Base-by-base conservation (phyloP, 1,140 invertebrate species). In the Thereuonema tuberculata region DNA sequence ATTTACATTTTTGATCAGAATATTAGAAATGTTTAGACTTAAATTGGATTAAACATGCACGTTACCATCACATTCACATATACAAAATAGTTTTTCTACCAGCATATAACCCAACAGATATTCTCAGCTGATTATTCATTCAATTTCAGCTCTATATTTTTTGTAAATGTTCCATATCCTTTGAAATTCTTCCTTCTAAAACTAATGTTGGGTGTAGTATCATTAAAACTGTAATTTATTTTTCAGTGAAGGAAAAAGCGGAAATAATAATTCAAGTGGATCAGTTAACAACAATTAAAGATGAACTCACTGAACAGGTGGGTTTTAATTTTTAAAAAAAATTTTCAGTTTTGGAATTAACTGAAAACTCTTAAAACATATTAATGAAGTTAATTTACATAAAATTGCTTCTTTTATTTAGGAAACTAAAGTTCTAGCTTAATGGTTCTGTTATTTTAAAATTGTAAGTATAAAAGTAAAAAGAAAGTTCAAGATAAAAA, bases 211-310 rank as follows among this genome's bases (percentile, higher is more conserved):
- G 9, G n/a, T 43, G 37, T 43, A 43, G 9, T 12, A 43, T 12
- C 9, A n/a, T 43, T 43, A n/a, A 43, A 43, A 12, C 9, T n/a
- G 37, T 43, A 12, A 9, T n/a, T 48, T 57, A 61, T 60, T 66
- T 75, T 72, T 46, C 67, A 85, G 84, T 85, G 81, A 82, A 81
- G 71, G 85, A 88, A 60, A 89, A 88, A 71, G 86, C 85, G 1
- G 80, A 84, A 60, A 78, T 89, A 15, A 69, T 89, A 57, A 74
- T 82, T n/a, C 84, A 88, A 71, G 79, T 88, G 47, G 83, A 86
- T 55, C 78, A 81, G 63, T 70, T 89, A 56, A 77, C 79, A 48
- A 76, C 79, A 53, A 81, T 87, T 24, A 82, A 85, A 64, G 79
- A 84, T 61, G 86, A 89, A 69, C 71, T 89, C 2, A 86, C 83